phyloP scores from a whole-genome alignment of 2,888 invertebrate genomes.

The Bellardia pandia region DNA sequence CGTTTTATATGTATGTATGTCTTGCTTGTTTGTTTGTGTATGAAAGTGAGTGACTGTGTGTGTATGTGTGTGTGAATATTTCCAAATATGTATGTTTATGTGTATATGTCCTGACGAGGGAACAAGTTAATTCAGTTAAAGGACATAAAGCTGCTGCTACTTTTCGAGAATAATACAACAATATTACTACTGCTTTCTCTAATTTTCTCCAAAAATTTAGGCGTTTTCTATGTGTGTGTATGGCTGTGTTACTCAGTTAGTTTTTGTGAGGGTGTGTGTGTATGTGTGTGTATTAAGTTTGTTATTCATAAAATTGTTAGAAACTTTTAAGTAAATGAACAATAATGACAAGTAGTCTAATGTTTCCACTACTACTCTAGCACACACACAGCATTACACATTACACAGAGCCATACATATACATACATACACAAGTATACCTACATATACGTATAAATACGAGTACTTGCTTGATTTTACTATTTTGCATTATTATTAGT shows the following conservation, averaged over 20 bases:
- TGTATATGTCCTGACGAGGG: conserved; percentile 54
- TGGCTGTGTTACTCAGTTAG: conserved; percentile 67
- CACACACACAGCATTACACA: background rate
- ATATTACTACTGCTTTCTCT: conserved; percentile 49
- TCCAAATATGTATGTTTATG: background rate
- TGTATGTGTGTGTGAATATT: background rate
- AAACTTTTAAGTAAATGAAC: conserved; percentile 83
- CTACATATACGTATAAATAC: conserved; percentile 6
- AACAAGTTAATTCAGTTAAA: conserved; percentile 83
- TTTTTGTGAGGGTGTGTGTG: conserved; percentile 49
- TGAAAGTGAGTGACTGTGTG: background rate
- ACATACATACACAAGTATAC: no score
- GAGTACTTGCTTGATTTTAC: conserved; percentile 17
- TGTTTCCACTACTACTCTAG: conserved; percentile 47
- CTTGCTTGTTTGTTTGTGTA: background rate
- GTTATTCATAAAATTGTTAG: conserved; percentile 73
- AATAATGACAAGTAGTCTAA: conserved; percentile 82
- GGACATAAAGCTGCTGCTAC: conserved; percentile 79
- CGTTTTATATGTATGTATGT: background rate
- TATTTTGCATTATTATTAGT: conserved; percentile 80
- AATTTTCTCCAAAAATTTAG: conserved; percentile 64
- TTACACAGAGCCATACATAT: conserved; percentile 28
- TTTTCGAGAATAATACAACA: conserved; percentile 54
- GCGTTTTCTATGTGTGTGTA: conserved; percentile 41
- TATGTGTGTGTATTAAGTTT: conserved; percentile 68